These are phyloP conservation scores for Myotis daubentonii DNA, from an alignment of 2,797 vertebrate genomes.

Conservation along the genomic window DNA sequence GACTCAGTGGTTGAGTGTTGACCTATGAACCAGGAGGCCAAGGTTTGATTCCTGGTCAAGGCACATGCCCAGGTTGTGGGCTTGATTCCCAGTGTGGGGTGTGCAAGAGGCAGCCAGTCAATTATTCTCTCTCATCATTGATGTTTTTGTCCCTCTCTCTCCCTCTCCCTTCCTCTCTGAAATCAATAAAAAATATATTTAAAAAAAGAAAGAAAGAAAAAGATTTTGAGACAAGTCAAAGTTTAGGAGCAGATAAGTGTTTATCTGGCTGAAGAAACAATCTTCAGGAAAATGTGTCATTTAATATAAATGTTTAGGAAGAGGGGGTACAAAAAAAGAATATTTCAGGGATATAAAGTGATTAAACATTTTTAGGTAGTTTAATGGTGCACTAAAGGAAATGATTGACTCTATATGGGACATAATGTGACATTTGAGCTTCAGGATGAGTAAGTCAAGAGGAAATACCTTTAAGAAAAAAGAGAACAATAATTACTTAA, in stretches of 20 bases:
- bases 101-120: not conserved
- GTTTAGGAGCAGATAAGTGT: not conserved
- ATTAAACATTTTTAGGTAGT: not conserved
- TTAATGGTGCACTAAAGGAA: not conserved
- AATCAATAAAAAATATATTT: not conserved
- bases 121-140: not conserved
- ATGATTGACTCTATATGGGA: not conserved
- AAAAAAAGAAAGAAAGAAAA: not conserved
- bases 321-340: not conserved
- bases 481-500: constrained; percentile 19
- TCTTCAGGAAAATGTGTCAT: not conserved
- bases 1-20: not conserved
- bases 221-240: constrained; percentile 29
- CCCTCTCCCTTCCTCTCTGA: not conserved
- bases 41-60: not conserved
- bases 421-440: not conserved
- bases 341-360: not conserved
- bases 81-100: not conserved
- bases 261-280: not conserved
- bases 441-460: constrained; percentile 5
- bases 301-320: constrained; percentile 19
- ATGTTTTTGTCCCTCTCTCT: not conserved
- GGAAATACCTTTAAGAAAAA: constrained; percentile 44
- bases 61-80: not conserved
- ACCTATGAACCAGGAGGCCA: not conserved